Evolutionary conservation across 1,140 invertebrate genomes (phyloP), one percentile per base, ranked within the genome.

Genomic region (Papilio polytes): DNA sequence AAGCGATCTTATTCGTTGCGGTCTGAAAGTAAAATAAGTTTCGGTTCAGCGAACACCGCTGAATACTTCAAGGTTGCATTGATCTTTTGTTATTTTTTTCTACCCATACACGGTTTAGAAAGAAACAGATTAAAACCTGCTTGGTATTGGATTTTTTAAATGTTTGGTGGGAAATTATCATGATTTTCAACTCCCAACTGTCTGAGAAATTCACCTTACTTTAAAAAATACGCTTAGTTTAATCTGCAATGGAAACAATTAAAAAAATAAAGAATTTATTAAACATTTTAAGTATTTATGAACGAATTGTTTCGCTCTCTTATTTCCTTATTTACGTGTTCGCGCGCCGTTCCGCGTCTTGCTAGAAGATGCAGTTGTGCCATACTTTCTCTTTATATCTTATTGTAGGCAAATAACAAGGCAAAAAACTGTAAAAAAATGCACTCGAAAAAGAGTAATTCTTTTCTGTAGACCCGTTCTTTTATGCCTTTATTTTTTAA

Each of bases 1-100:
- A 83, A 86, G 85, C 80, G 74, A 36, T 86, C 81, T 77, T 83
- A 81, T 85, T 72, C 15, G 80, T 66, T 53, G 83, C 53, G 66
- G 20, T 82, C 76, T 74, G 36, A 79, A 79, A 79, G 74, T 79
- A 77, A 78, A 73, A 56, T 81, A 81, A 18, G 74, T 78, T 78
- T 59, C 74, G 74, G 74, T 78, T 78, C 74, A 59, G 48, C 13
- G 18, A 53, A 78, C 74, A 53, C 10, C 53, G 22, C 44, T 78
- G 74, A 78, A 78, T 59, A 56, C 74, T 78, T 78, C 74, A 78
- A 78, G 74, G 74, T 36, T 78, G 51, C 74, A n/a, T 13, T 41
- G 48, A n/a, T 59, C 26, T 53, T 78, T 56, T 56, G 48, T 36
- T 78, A 26, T 31, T 12, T 74, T 74, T 74, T 74, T 70, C 1